phyloP scores from a whole-genome alignment of 92 coral and sea anemone species.

The Chrysogorgia sp. region DNA sequence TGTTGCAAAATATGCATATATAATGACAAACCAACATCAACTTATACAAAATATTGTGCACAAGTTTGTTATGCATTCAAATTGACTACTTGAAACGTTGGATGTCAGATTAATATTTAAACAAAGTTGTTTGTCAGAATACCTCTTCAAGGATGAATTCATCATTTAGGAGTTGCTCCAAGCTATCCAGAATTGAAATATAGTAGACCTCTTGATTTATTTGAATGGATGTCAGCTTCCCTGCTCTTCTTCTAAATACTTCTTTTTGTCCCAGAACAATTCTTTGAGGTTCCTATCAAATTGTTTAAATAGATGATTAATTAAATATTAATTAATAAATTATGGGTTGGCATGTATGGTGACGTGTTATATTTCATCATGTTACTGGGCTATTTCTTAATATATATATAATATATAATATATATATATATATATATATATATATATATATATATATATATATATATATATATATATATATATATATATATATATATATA shows the following conservation, averaged over 20 bases:
- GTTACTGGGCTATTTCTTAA: no score
- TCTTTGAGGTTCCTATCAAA: slow-evolving; percentile 3
- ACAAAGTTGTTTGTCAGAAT: neutral
- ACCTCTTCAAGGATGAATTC: slow-evolving; percentile 11
- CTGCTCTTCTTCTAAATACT: neutral
- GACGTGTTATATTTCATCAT: no score
- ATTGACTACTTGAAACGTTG: neutral
- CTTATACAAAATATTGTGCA: neutral
- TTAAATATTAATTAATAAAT: no score
- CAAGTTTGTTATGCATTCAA: neutral
- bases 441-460: no score
- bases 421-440: no score
- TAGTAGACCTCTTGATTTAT: neutral
- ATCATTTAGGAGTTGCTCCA: slow-evolving; percentile 7
- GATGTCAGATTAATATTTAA: neutral
- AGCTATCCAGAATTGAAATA: slow-evolving; percentile 10
- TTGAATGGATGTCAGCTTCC: neutral
- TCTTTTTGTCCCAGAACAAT: slow-evolving; percentile 30
- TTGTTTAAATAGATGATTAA: no score
- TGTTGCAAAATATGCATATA: neutral
- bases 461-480: no score
- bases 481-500: no score
- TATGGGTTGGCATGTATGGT: no score
- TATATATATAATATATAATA: no score
- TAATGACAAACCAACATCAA: neutral